Base-by-base conservation (phyloP, 1,140 invertebrate genomes). In the Goniozus legneri region DNA sequence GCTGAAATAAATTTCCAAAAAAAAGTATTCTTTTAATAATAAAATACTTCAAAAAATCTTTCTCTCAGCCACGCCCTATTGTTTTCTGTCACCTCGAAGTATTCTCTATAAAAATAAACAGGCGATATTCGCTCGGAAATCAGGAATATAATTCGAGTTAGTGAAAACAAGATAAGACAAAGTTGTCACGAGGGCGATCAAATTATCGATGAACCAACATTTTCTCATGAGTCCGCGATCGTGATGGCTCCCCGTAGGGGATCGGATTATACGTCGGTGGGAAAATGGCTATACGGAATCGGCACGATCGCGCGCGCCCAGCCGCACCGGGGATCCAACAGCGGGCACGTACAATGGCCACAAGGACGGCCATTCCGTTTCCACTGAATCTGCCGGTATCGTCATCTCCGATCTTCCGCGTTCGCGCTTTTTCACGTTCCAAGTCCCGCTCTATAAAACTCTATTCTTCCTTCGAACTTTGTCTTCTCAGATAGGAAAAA, bases 271-370 rank as follows among this genome's bases (percentile, higher is more conserved):
- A 40, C 36, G 41, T 34, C 33, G 22, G 43, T 37, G 53, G 46
- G 40, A 48, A 58, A 52, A 51, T 38, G 30, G 34, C 52, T 32
- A n/a, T 16, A 36, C 45, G 52, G 47, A 62, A 57, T 64, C 62
- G 56, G 54, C 61, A 53, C 53, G 59, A 64, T 54, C 54, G 33
- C 45, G 44, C 31, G 33, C 47, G 58, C 54, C 35, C 50, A 54
- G 42, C 52, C 22, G 16, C 12, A 44, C 35, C 27, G 33, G 27
- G 8, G 31, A 20, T 18, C 45, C 32, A 24, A 44, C 34, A 31
- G 14, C 20, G 45, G 41, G 49, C 50, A 52, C 45, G 49, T 50
- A 59, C 50, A 61, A 59, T 49, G 42, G 39, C 40, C 38, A 21
- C 20, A 22, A 31, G 44, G 52, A 35, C 40, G 44, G 52, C 37